Percentiles rank a stretch among this genome's conserved stretches.
phyloP scores from a whole-genome alignment of 2,113 vertebrate genomes.

The Anguilla rostrata region DNA sequence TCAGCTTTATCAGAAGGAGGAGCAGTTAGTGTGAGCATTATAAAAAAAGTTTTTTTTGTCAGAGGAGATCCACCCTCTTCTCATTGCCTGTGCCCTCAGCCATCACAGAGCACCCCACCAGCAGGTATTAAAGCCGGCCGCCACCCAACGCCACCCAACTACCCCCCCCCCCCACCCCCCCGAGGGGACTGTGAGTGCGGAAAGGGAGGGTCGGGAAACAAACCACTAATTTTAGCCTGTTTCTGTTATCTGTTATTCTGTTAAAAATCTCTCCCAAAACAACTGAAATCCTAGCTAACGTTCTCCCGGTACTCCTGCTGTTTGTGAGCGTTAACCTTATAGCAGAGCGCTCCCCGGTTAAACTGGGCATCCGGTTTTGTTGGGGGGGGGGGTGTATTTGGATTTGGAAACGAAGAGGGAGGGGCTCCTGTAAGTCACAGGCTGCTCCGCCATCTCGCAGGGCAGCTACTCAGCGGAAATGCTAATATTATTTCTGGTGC shows the following conservation, averaged over 20 bases:
- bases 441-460: conserved; percentile 52
- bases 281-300: conserved; percentile 38
- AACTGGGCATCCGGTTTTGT: conserved; percentile 27
- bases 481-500: conserved; percentile 82
- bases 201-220: conserved; percentile 27
- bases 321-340: conserved; percentile 46
- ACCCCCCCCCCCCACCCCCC: not conserved
- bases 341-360: conserved; percentile 29
- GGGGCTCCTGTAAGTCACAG: conserved; percentile 52
- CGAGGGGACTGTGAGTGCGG: conserved; percentile 32
- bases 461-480: conserved; percentile 66
- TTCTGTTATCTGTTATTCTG: conserved; percentile 46
- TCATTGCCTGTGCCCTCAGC: conserved; percentile 36
- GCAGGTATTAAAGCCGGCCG: conserved; percentile 39
- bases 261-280: conserved; percentile 42
- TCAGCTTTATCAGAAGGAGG: not conserved
- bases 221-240: conserved; percentile 38
- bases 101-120: conserved; percentile 33
- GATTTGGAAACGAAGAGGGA: conserved; percentile 43
- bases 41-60: not conserved
- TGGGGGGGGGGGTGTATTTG: conserved; percentile 44
- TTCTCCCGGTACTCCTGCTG: conserved; percentile 35
- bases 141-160: conserved; percentile 4
- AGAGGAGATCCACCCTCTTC: conserved; percentile 32
- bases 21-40: not conserved